Base-by-base conservation (phyloP, 2,113 vertebrate species). In the Antigone vipio region DNA sequence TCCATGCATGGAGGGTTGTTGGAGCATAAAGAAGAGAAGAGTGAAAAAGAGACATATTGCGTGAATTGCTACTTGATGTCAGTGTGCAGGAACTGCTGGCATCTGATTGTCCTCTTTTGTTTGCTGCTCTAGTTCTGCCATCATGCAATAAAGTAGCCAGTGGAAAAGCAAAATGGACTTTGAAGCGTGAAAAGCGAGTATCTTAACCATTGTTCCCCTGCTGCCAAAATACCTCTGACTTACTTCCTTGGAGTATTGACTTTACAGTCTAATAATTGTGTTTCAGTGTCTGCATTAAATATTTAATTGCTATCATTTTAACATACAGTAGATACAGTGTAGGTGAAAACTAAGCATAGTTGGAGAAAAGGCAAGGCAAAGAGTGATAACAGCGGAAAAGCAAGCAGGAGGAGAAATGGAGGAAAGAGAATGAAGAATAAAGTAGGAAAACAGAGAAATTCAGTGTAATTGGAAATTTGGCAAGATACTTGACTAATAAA, bases 181-280 rank as follows among this genome's bases (percentile, higher is more conserved):
- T 74, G 56, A 77, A 82, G 73, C 3, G 1, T 78, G 53, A 74
- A 92, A 83, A 89, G 23, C 10, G 0, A 86, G 60, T 35, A 26
- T 75, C 40, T 89, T 77, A 63, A 40, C 67, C 23, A 30, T 55
- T 80, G 47, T 44, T 88, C 60, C 26, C 55, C 82, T 68, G 42
- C 52, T 91, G 55, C 64, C 47, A 59, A 56, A 89, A 69, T 79
- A 45, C 42, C 50, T 79, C 63, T 62, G 47, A 27, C 69, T 81
- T 82, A 21, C 60, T 89, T 71, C 56, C 60, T 81, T 85, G 80
- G 76, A 69, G n/a, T 71, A 68, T 32, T 91, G 73, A 71, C 86
- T 95, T 96, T 96, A 73, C 62, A 91, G 90, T 86, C 85, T 83
- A 76, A 58, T 63, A 84, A 35, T 59, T 49, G 30, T 55, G 35